Percentiles rank a stretch among this genome's conserved stretches.
These are phyloP conservation scores for Antitype chi DNA, from an alignment of 2,888 invertebrate genomes.

Conservation along the genomic window DNA sequence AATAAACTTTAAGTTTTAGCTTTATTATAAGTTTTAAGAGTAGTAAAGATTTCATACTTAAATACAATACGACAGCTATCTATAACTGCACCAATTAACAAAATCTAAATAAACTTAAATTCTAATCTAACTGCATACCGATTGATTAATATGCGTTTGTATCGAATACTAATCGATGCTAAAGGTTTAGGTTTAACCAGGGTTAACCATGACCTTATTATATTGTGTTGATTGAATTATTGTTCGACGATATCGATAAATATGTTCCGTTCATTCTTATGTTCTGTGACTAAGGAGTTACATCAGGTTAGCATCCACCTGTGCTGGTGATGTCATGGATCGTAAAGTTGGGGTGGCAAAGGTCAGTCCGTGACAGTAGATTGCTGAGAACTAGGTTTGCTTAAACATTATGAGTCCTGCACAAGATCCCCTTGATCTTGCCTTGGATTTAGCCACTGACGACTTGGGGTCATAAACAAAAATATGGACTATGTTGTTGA, in stretches of 20 bases:
- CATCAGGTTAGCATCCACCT: constrained; percentile 47
- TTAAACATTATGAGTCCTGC: neutral
- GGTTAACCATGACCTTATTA: constrained; percentile 78
- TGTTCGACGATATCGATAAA: constrained; percentile 65
- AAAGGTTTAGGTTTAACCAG: constrained; percentile 79
- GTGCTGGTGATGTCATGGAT: constrained; percentile 46
- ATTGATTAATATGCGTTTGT: constrained; percentile 76
- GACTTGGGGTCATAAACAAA: neutral
- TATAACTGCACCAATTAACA: constrained; percentile 27
- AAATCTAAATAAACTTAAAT: constrained; percentile 46
- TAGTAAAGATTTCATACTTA: neutral
- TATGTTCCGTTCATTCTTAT: constrained; percentile 53
- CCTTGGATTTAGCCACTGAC: neutral
- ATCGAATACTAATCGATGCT: constrained; percentile 67
- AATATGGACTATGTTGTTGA: neutral
- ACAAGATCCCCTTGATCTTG: neutral
- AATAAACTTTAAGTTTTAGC: no score
- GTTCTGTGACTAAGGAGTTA: constrained; percentile 62
- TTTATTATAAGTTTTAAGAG: no score
- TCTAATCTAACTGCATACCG: constrained; percentile 31
- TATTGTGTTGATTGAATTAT: constrained; percentile 71
- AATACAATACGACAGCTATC: neutral
- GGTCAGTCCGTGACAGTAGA: constrained; percentile 32
- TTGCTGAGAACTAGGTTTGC: constrained; percentile 27
- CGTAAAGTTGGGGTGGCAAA: constrained; percentile 29